Conservation (phyloP, 2,888 invertebrate genomes). For the Geotrupes spiniger region DNA sequence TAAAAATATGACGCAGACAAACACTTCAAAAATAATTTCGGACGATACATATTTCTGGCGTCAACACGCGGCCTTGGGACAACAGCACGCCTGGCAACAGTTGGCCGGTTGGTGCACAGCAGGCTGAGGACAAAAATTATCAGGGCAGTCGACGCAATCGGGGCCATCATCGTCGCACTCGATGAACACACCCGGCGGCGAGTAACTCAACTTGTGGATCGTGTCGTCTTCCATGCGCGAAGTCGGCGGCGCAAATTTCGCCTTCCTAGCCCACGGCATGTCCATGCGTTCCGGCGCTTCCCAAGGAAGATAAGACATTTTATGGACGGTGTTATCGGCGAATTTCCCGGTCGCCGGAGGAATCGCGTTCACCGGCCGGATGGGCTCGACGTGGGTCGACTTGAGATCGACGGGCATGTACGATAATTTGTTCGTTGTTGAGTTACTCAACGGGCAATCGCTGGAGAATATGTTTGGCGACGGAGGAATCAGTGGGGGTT, state of each 20-base stretch:
- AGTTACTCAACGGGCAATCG: conserved; percentile 49
- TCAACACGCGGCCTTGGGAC: conserved; percentile 47
- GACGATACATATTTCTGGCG: conserved; percentile 7
- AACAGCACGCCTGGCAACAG: conserved; percentile 44
- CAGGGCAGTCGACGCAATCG: conserved; percentile 52
- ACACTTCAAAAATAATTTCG: conserved; percentile 3
- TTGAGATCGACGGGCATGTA: conserved; percentile 52
- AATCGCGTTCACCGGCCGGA: conserved; percentile 39
- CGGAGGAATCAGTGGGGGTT: conserved; percentile 49
- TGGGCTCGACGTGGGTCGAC: conserved; percentile 37
- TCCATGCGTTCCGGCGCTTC: conserved; percentile 44
- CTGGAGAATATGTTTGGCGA: conserved; percentile 42
- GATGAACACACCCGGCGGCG: conserved; percentile 59
- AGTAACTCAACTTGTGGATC: conserved; percentile 60
- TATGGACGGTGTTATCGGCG: conserved; percentile 44
- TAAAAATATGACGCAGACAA: conserved; percentile 9
- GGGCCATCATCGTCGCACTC: conserved; percentile 57
- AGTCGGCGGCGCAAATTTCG: conserved; percentile 47
- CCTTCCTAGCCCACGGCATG: conserved; percentile 49
- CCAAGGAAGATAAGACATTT: conserved; percentile 53
- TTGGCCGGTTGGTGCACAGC: conserved; percentile 25
- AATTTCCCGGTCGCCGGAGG: conserved; percentile 41
- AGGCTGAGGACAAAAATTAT: conserved; percentile 34
- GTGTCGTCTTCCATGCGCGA: conserved; percentile 57
- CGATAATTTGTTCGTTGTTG: conserved; percentile 59